Conservation (phyloP, 2,113 vertebrate genomes). For the human region DNA sequence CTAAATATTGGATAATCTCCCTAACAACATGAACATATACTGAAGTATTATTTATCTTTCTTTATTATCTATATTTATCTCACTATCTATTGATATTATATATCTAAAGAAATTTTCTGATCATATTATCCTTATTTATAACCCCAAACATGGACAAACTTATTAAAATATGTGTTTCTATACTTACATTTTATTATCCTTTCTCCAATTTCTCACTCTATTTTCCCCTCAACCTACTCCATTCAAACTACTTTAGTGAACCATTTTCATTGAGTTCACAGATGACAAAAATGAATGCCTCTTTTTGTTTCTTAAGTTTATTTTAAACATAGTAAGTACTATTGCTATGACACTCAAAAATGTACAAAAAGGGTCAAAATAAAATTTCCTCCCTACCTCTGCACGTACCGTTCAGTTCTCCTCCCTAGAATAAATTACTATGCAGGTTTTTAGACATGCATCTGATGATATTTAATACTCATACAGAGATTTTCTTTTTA, state of each 20-base stretch:
- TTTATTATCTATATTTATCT: background rate
- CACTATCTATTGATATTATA: background rate
- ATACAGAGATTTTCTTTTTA: background rate
- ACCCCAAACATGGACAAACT: background rate
- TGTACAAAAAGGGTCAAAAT: background rate
- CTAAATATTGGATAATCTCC: background rate
- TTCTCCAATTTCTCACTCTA: background rate
- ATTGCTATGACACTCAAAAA: background rate
- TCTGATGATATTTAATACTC: background rate
- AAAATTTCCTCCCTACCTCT: background rate
- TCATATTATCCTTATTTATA: background rate
- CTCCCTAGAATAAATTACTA: background rate
- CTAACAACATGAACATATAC: background rate
- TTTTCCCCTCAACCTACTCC: background rate
- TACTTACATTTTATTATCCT: background rate
- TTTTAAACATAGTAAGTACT: background rate
- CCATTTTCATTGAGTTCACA: conserved; percentile 9
- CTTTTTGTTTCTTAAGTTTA: background rate
- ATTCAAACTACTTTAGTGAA: background rate
- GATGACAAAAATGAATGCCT: background rate
- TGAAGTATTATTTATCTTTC: background rate
- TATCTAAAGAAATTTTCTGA: background rate
- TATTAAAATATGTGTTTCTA: background rate
- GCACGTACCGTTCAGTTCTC: background rate
- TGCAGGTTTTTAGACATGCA: background rate